These are phyloP conservation scores for Mormoops blainvillei DNA, from an alignment of 2,113 vertebrate genomes.

Conservation along the genomic window DNA sequence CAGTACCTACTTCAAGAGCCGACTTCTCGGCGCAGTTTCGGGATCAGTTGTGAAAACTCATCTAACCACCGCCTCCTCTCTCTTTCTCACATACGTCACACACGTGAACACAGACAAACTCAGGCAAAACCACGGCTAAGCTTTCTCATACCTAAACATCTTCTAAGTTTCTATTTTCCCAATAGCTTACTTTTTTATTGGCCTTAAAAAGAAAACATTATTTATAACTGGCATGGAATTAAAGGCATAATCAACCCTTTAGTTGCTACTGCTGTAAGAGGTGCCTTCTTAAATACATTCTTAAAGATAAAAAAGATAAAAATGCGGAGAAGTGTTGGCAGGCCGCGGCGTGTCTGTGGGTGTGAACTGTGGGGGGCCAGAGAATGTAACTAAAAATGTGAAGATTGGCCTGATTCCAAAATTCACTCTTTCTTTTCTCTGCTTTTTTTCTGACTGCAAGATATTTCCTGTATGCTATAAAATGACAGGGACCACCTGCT, in stretches of 20 bases:
- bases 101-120: neutral
- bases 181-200: neutral
- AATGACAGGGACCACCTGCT: neutral
- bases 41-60: neutral
- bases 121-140: neutral
- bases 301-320: slow-evolving; percentile 22
- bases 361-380: neutral
- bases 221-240: neutral
- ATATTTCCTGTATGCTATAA: neutral
- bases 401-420: slow-evolving; percentile 22
- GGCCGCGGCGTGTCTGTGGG: neutral
- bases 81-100: neutral
- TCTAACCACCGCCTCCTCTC: fast-evolving
- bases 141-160: neutral
- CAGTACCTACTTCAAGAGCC: neutral
- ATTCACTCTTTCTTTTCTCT: slow-evolving; percentile 10
- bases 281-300: neutral
- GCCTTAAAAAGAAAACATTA: neutral
- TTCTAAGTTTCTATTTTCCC: neutral
- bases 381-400: neutral
- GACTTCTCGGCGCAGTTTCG: neutral
- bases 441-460: neutral
- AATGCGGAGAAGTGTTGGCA: neutral
- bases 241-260: neutral
- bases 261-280: neutral